Evolutionary conservation across 2,888 invertebrate species (phyloP), one percentile per base, ranked within the genome.

Genomic region (Callyntrura sp.): DNA sequence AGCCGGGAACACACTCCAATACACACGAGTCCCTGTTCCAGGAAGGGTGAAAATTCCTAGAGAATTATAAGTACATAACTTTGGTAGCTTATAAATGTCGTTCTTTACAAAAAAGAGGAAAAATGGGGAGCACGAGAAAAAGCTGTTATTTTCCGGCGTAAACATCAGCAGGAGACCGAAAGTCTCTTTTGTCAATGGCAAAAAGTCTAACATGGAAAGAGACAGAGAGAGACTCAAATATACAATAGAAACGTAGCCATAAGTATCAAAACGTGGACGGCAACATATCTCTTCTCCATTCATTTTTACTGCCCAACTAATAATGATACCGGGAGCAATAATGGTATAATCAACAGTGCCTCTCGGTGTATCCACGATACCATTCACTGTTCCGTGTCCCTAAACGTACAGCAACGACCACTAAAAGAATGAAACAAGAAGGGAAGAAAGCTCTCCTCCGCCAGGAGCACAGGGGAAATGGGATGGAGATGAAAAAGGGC

Each of bases 131-230:
- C n/a, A 60, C 57, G 35, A 60, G 60, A 35, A 57, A 60, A 35
- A 81, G 81, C 81, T 81, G 81, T 81, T 81, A 81, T 81, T 81
- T 81, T 60, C 60, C 57, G 6, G 48, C 5, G 55, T 81, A 60
- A 81, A 60, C 60, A 60, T 14, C 81, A 81, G 35, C 81, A n/a
- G n/a, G n/a, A n/a, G n/a, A n/a, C n/a, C n/a, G n/a, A n/a, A n/a
- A n/a, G n/a, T n/a, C 20, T 78, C n/a, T 51, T 60, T 65, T 65
- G 65, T 55, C 12, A 6, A 78, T 11, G 55, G 57, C 9, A 55
- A n/a, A n/a, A n/a, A n/a, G n/a, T n/a, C n/a, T n/a, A n/a, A n/a
- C n/a, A n/a, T n/a, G n/a, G n/a, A n/a, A n/a, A n/a, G n/a, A n/a
- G n/a, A n/a, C n/a, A n/a, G n/a, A n/a, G n/a, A n/a, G n/a, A n/a